Conservation (phyloP, 2,113 vertebrate species). For the Dasyornis broadbenti region DNA sequence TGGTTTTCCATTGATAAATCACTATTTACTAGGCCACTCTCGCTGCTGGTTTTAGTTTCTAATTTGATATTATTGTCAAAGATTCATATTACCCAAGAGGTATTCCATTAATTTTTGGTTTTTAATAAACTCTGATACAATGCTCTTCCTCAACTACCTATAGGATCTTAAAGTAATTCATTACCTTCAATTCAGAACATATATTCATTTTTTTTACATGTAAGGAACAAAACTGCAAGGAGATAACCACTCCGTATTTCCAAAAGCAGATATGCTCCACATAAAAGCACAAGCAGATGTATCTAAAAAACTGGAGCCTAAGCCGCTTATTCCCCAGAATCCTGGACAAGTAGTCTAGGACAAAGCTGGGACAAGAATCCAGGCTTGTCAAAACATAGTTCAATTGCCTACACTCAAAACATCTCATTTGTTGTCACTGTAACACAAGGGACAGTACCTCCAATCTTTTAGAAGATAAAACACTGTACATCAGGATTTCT, state of each 20-base stretch:
- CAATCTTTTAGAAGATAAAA: neutral
- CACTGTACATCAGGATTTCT: neutral
- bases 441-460: neutral
- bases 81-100: neutral
- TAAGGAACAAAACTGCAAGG: neutral
- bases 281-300: neutral
- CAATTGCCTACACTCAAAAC: neutral
- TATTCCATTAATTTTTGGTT: neutral
- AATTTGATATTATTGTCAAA: neutral
- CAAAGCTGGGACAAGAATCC: neutral
- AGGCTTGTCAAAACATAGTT: neutral
- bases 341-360: neutral
- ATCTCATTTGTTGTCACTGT: neutral
- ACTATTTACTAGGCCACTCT: neutral
- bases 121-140: neutral
- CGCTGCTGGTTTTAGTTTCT: neutral
- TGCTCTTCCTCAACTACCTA: neutral
- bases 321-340: neutral
- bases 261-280: neutral
- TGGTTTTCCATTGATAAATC: neutral
- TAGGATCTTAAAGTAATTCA: neutral
- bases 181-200: neutral
- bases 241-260: neutral
- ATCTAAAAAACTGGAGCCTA: neutral
- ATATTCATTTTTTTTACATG: neutral